Evolutionary conservation across 2,113 vertebrate genomes (phyloP), one percentile per base, ranked within the genome.

Genomic region (Ophthalmolycus amberensis): DNA sequence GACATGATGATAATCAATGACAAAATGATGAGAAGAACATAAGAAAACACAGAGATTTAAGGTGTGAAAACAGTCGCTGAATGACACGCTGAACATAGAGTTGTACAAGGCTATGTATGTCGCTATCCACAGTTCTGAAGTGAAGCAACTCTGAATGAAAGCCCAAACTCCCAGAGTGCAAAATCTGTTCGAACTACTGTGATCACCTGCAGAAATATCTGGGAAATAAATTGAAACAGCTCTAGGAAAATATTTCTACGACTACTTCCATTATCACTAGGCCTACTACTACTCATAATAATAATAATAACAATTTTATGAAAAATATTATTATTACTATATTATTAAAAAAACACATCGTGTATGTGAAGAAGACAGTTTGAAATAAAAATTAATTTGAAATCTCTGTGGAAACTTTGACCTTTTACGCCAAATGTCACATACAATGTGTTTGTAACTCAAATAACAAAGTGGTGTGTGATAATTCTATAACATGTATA

Each of bases 51-150:
- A 0, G 1, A 22, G 14, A n/a, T 37, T 14, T 11, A n/a, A 9
- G 18, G 0, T 12, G 16, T 22, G 1, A 18, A 48, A 54, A 70
- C 12, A 8, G 48, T 20, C 8, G 46, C 1, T 34, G 20, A 37
- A 3, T 15, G 5, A 52, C 29, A 12, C 6, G 5, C 12, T 29
- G 12, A 20, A 10, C 2, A 18, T 8, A 20, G 0, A 0, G 46
- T 3, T 29, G 6, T 20, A 7, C 15, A 29, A 29, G 0, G 27
- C 27, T 42, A 29, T 12, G 40, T 14, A 46, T 14, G 59, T 38
- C 48, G 32, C 77, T 75, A 15, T 80, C 59, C 42, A 0, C 1
- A n/a, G 59, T 75, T 12, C 65, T 75, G 76, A 32, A 71, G 9
- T 64, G 15, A 38, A n/a, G 2, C 4, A 54, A 11, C 10, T 6